Evolutionary conservation across 1,140 invertebrate genomes (phyloP), one percentile per base, ranked within the genome.

Genomic region (Andrena cerasifolii): DNA sequence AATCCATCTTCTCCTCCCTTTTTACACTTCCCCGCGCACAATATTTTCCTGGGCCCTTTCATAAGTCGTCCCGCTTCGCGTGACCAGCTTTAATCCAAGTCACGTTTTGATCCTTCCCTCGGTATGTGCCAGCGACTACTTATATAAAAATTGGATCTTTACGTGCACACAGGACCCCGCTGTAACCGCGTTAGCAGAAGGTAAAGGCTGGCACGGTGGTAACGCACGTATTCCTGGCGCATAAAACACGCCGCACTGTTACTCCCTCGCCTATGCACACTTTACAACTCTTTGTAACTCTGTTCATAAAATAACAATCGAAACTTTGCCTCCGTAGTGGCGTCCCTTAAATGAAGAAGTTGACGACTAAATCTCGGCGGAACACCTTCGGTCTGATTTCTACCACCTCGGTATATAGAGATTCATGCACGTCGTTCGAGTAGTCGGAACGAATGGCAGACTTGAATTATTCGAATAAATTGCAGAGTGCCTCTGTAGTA

Each of bases 271-370:
- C 61, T 74, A 6, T 56, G 24, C 49, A 3, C 40, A 14, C 53
- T 26, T 21, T 6, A 10, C 63, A n/a, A n/a, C n/a, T n/a, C n/a
- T n/a, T n/a, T 10, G 36, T 40, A 7, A 21, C 58, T 14, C 49
- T 75, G n/a, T 10, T 10, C 36, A 63, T 53, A 31, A 62, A 24
- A 45, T 76, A 76, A 63, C 61, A 36, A 40, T n/a, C n/a, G n/a
- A n/a, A n/a, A n/a, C n/a, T n/a, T n/a, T n/a, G n/a, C n/a, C n/a
- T n/a, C n/a, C n/a, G n/a, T n/a, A n/a, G n/a, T n/a, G n/a, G n/a
- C n/a, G n/a, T n/a, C n/a, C n/a, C n/a, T n/a, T n/a, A n/a, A n/a
- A n/a, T n/a, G n/a, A n/a, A n/a, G n/a, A n/a, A n/a, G n/a, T n/a
- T n/a, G n/a, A n/a, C n/a, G n/a, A n/a, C n/a, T n/a, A n/a, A n/a